A percentile compares a stretch with the other conserved stretches of the same genome.
phyloP scores from a whole-genome alignment of 2,888 invertebrate species.

The Lampropteryx suffumata region DNA sequence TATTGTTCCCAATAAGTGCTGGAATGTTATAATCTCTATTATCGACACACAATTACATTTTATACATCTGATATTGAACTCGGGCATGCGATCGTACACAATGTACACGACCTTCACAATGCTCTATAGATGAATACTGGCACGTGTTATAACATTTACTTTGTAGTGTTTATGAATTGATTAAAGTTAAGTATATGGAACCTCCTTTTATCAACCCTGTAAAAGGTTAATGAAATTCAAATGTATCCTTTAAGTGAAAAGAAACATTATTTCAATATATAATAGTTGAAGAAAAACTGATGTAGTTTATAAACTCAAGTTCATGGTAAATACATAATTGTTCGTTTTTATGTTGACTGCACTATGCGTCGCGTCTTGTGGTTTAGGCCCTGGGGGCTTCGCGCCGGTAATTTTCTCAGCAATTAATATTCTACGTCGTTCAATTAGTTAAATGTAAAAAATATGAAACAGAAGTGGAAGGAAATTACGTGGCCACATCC shows the following conservation, averaged over 20 bases:
- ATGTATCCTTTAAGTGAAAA: slow-evolving; percentile 1
- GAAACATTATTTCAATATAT: slow-evolving; percentile 9
- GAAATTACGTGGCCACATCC: slow-evolving; percentile 58
- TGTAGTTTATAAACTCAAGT: slow-evolving; percentile 57
- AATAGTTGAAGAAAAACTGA: slow-evolving; percentile 46
- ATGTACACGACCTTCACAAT: slow-evolving; percentile 27
- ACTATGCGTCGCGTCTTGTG: slow-evolving; percentile 60
- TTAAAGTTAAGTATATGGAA: background rate
- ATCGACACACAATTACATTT: slow-evolving; percentile 47
- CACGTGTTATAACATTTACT: slow-evolving; percentile 14
- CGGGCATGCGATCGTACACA: slow-evolving; percentile 28
- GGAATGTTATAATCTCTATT: slow-evolving; percentile 51
- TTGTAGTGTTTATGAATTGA: background rate
- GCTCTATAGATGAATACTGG: slow-evolving; percentile 21
- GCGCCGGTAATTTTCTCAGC: slow-evolving; percentile 72
- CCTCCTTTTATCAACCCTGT: background rate
- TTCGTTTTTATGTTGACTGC: slow-evolving; percentile 63
- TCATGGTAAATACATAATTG: slow-evolving; percentile 55
- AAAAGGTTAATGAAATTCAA: background rate
- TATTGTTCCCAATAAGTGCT: slow-evolving; percentile 70
- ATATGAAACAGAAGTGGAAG: slow-evolving; percentile 64
- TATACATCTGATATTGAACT: slow-evolving; percentile 39
- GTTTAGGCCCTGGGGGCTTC: slow-evolving; percentile 64
- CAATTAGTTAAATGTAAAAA: slow-evolving; percentile 74
- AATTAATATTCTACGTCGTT: slow-evolving; percentile 71